These are phyloP conservation scores for Caenorhabditis afra DNA, from an alignment of 2,888 invertebrate genomes.

Conservation along the genomic window DNA sequence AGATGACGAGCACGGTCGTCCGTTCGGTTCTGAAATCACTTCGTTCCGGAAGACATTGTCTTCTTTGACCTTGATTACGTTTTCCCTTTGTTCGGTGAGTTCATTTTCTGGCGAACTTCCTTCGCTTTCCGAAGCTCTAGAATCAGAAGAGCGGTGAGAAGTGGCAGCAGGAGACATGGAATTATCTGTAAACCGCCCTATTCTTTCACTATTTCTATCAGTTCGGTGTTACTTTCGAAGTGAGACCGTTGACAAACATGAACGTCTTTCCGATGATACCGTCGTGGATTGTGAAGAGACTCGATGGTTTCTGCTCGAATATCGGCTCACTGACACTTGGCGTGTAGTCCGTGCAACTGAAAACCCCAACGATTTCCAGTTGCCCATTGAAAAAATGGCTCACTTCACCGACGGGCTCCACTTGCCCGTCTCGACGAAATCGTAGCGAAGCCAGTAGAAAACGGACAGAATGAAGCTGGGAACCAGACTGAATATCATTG, in stretches of 20 bases:
- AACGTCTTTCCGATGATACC: slow-evolving; percentile 16
- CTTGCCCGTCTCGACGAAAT: neutral
- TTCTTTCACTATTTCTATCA: too few species aligned
- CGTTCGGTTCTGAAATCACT: slow-evolving; percentile 3
- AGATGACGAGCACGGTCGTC: slow-evolving; percentile 5
- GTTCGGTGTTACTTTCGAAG: slow-evolving; percentile 11
- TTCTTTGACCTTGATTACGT: too few species aligned
- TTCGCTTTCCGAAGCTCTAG: neutral
- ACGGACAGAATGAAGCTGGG: slow-evolving; percentile 11
- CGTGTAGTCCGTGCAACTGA: slow-evolving; percentile 13
- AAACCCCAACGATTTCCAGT: neutral
- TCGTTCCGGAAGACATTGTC: neutral
- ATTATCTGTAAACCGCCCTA: slow-evolving; percentile 13
- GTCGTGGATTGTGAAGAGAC: slow-evolving; percentile 4
- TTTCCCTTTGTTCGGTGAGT: slow-evolving; percentile 1
- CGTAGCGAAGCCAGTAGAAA: slow-evolving; percentile 27
- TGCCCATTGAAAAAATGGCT: neutral
- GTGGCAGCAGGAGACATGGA: slow-evolving; percentile 6
- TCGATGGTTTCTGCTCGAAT: slow-evolving; percentile 9
- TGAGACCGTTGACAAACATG: slow-evolving; percentile 22
- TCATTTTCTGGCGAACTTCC: neutral
- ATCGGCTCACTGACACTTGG: neutral
- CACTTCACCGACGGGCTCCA: slow-evolving; percentile 5
- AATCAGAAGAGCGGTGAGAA: slow-evolving; percentile 13
- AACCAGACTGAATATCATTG: slow-evolving; percentile 3